These are phyloP conservation scores for Adrianichthys oophorus DNA, from an alignment of 2,797 vertebrate genomes.

Conservation along the genomic window DNA sequence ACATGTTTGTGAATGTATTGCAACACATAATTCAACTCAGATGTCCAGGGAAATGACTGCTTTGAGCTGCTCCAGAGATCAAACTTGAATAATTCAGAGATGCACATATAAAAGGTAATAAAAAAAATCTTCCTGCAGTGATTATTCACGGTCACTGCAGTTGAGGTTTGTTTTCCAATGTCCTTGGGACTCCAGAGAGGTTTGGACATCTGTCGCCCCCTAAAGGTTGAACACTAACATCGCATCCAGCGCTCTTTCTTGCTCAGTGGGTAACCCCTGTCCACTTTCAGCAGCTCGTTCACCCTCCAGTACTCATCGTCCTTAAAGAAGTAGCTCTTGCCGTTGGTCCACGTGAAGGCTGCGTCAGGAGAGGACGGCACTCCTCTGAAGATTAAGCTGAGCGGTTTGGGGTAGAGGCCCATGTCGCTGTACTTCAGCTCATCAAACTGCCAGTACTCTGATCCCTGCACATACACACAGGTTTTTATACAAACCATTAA, in stretches of 20 bases:
- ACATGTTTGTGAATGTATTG: constrained; percentile 42
- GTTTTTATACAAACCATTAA: not conserved
- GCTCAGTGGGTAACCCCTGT: constrained; percentile 83
- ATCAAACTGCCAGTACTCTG: constrained; percentile 88
- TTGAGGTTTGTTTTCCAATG: constrained; percentile 43
- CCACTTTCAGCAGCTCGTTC: constrained; percentile 76
- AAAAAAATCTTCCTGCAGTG: constrained; percentile 4
- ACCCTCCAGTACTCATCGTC: constrained; percentile 85
- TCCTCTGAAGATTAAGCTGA: constrained; percentile 79
- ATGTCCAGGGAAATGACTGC: constrained; percentile 25
- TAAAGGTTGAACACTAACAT: constrained; percentile 61
- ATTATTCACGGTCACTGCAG: constrained; percentile 16
- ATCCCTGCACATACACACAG: constrained; percentile 70
- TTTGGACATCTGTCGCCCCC: constrained; percentile 46
- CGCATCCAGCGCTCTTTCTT: constrained; percentile 83
- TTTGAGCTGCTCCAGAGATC: no score
- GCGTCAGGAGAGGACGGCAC: constrained; percentile 77
- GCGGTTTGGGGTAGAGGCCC: constrained; percentile 79
- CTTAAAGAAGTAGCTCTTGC: constrained; percentile 86
- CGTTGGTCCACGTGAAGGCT: constrained; percentile 85
- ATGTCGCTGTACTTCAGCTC: constrained; percentile 78
- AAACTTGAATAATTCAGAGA: no score
- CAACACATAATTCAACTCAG: constrained; percentile 52
- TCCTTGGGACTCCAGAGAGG: constrained; percentile 15
- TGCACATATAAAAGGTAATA: not conserved